Evolutionary conservation across 2,888 invertebrate genomes (phyloP).

Genomic region (Rhagonycha lutea): DNA sequence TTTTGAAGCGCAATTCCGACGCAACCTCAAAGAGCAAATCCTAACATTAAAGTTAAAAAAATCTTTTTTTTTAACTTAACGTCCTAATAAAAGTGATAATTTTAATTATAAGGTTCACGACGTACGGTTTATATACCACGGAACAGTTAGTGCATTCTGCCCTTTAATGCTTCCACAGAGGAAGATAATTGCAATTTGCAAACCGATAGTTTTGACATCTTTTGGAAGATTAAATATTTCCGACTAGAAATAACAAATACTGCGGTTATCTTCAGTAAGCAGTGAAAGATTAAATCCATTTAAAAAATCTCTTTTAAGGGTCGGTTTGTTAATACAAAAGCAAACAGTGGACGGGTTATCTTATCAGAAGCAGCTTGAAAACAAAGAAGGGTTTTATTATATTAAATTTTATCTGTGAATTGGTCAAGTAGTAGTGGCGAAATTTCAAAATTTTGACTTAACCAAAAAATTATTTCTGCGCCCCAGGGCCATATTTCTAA

Average conservation of each 20-base stretch:
- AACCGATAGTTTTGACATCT: not conserved
- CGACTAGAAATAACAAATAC: not conserved
- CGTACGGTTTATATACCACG: not conserved
- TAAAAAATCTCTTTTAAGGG: not conserved
- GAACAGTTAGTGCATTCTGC: not conserved
- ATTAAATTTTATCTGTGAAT: too few species aligned
- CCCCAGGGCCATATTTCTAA: too few species aligned
- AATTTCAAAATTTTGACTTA: too few species aligned
- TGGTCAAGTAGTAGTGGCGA: too few species aligned
- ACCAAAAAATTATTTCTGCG: too few species aligned
- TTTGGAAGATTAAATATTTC: not conserved
- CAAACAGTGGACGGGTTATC: not conserved
- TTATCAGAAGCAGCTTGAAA: not conserved
- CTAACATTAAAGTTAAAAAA: not conserved
- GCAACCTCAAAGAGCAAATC: not conserved
- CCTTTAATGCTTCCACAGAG: not conserved
- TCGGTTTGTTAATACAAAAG: not conserved
- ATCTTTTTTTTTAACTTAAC: not conserved
- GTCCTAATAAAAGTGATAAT: not conserved
- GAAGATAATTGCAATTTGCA: not conserved
- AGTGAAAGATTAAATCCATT: not conserved
- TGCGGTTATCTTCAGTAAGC: not conserved
- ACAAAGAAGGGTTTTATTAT: too few species aligned
- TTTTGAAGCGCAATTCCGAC: not conserved
- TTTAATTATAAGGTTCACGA: not conserved